Evolutionary conservation across 2,797 vertebrate genomes (phyloP), one percentile per base, ranked within the genome.

Genomic region (Sparidentex hasta): DNA sequence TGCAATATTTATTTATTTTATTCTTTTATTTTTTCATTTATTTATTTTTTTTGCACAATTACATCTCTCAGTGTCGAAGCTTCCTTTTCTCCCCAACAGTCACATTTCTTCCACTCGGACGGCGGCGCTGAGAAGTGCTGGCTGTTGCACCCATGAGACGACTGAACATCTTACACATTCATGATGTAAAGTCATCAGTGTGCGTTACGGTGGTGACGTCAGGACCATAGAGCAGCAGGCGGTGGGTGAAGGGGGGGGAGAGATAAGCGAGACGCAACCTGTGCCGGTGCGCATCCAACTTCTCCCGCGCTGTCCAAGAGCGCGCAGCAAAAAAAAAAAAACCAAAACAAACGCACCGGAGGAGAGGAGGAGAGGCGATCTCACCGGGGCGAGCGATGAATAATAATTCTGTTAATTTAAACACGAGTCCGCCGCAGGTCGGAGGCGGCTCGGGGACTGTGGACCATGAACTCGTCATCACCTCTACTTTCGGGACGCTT

Each of bases 401-500:
- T 65, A 95, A 92, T 85, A 93, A 87, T 80, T 92, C 94, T 46
- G 61, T 84, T n/a, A 73, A 85, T 80, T 54, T 76, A 16, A 89
- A 87, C 82, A 50, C 71, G 46, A 90, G 61, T 65, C 80, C 85
- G 65, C 81, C 90, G 72, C 88, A 78, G 74, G 57, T 67, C 79
- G 78, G 74, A 44, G 73, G 74, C 75, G 89, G 86, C 55, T 77
- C 94, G 64, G 92, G 87, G 43, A 84, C 87, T 11, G 89, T 67
- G 83, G 95, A 96, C 2, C 90, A 90, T 2, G 95, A 96, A 29
- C 93, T 97, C 86, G 87, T 96, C 1, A 95, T 97, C 87, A 95
- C 96, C 12, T 95, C 96, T 54, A 97, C 96, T 46, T 97, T 97
- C 85, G 96, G 97, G 78, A 96, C 96, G 46, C 93, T 97, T 54